These are phyloP conservation scores for Scolopax bukidnonensis DNA, from an alignment of 2,797 vertebrate genomes.

Conservation along the genomic window DNA sequence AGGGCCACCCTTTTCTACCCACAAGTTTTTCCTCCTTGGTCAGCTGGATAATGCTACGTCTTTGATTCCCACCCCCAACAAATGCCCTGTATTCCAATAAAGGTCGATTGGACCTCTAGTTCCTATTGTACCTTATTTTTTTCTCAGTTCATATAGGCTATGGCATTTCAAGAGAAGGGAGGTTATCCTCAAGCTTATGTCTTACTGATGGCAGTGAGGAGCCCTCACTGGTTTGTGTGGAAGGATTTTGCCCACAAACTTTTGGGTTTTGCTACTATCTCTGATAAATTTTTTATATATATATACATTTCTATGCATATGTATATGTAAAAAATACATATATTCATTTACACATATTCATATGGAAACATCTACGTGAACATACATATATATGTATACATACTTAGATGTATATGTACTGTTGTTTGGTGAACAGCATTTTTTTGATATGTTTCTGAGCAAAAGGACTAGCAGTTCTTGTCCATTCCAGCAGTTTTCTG, in stretches of 20 bases:
- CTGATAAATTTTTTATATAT: neutral
- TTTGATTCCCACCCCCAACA: neutral
- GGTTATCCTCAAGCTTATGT: neutral
- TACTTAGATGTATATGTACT: neutral
- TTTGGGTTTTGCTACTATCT: neutral
- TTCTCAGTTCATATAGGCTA: neutral
- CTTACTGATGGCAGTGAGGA: neutral
- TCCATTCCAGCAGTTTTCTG: neutral
- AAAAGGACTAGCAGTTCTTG: neutral
- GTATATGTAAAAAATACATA: neutral
- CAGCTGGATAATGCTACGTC: neutral
- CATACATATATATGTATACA: neutral
- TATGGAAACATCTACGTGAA: neutral
- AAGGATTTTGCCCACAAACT: neutral
- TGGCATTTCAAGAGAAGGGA: neutral
- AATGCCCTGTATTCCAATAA: neutral
- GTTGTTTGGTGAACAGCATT: neutral
- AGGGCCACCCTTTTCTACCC: neutral
- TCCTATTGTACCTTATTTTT: neutral
- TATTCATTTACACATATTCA: neutral
- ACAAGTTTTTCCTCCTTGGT: neutral
- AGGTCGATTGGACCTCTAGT: neutral
- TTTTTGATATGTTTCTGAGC: neutral
- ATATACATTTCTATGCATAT: neutral
- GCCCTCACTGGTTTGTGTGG: rapidly evolving